phyloP scores from a whole-genome alignment of 2,888 invertebrate genomes.

The Harpalus rubripes region DNA sequence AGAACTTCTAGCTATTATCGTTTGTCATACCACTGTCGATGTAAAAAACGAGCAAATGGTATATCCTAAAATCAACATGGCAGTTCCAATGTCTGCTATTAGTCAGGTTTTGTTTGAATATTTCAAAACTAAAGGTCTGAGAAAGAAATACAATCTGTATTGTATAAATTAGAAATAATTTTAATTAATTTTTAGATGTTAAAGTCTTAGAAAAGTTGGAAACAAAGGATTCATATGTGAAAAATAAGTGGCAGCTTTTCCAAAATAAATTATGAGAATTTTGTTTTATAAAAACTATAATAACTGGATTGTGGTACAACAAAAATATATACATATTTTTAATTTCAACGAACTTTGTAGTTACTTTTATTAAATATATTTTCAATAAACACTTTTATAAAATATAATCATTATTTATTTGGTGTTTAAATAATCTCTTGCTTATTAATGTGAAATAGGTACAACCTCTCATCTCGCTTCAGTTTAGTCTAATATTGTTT shows the following conservation, averaged over 20 bases:
- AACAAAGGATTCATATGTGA: conserved; percentile 77
- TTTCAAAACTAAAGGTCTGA: conserved; percentile 77
- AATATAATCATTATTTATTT: too few relatives aligned
- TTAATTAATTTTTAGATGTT: conserved; percentile 77
- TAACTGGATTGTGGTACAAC: too few relatives aligned
- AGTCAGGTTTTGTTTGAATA: conserved; percentile 76
- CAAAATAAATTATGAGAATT: conserved; percentile 69
- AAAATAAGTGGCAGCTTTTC: conserved; percentile 79
- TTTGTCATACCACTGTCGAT: conserved; percentile 78
- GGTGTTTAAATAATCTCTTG: too few relatives aligned
- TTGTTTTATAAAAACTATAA: not conserved
- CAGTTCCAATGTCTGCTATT: conserved; percentile 79
- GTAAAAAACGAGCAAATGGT: conserved; percentile 77
- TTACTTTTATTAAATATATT: too few relatives aligned
- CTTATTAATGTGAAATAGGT: too few relatives aligned
- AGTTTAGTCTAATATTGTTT: too few relatives aligned
- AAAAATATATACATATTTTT: too few relatives aligned
- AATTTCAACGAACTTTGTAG: too few relatives aligned
- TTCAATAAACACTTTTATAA: too few relatives aligned
- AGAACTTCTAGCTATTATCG: conserved; percentile 80
- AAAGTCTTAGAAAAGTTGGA: conserved; percentile 77
- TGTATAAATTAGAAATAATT: conserved; percentile 24
- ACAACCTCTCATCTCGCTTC: too few relatives aligned
- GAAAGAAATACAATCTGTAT: not conserved
- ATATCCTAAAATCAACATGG: conserved; percentile 82